Percentiles rank a stretch among this genome's conserved stretches.
Evolutionary conservation across 2,888 invertebrate genomes (phyloP).

Genomic region (Hypomecis punctinalis): DNA sequence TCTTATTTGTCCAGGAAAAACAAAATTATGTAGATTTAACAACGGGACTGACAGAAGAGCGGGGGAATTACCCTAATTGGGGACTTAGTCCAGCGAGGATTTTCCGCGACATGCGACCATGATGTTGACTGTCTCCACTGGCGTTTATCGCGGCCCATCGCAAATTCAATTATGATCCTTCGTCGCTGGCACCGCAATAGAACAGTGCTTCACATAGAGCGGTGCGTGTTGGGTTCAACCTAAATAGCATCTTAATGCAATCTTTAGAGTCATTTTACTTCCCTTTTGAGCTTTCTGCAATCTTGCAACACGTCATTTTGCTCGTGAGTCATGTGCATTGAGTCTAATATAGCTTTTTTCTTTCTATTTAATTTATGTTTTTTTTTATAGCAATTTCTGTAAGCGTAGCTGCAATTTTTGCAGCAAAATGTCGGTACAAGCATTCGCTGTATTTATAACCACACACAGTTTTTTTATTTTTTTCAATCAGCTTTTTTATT

Average conservation of each 20-base stretch:
- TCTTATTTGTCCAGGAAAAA: constrained; percentile 21
- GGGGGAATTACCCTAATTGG: constrained; percentile 66
- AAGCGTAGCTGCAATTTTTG: no score
- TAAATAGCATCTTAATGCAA: neutral
- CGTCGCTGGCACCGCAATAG: constrained; percentile 39
- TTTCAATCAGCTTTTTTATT: no score
- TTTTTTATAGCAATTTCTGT: no score
- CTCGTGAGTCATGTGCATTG: no score
- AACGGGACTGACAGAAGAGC: constrained; percentile 52
- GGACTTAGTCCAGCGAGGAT: constrained; percentile 59
- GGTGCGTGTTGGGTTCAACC: neutral
- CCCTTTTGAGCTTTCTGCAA: neutral
- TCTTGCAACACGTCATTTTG: no score
- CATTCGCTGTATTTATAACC: no score
- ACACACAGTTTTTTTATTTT: no score
- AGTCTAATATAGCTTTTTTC: no score
- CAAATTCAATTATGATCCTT: constrained; percentile 72
- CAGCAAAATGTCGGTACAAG: no score
- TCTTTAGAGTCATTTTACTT: neutral
- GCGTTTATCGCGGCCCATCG: constrained; percentile 65
- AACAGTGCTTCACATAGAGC: constrained; percentile 11
- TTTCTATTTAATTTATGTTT: no score
- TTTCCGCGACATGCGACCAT: constrained; percentile 57
- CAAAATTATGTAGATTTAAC: constrained; percentile 36
- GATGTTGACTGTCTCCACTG: constrained; percentile 63